These are phyloP conservation scores for Dipodomys stephensi DNA, from an alignment of 2,113 vertebrate species.

Conservation along the genomic window DNA sequence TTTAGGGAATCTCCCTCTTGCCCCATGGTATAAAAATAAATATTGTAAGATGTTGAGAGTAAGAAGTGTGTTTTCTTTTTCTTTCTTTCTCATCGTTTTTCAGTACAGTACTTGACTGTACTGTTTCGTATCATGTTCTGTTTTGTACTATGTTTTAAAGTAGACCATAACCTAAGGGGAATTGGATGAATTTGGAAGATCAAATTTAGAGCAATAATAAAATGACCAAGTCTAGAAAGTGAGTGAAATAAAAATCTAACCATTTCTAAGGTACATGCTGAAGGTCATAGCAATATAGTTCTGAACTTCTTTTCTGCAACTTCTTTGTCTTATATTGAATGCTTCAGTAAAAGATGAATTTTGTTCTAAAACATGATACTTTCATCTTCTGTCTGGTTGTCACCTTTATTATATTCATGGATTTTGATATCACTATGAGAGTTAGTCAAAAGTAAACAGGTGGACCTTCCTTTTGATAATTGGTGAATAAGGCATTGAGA, in stretches of 20 bases:
- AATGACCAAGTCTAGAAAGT: not conserved
- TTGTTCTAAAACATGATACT: not conserved
- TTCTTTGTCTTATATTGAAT: not conserved
- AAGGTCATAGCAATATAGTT: not conserved
- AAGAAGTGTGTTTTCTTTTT: not conserved
- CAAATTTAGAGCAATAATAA: slow-evolving; percentile 20
- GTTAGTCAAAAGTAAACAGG: not conserved
- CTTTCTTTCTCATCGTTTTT: not conserved
- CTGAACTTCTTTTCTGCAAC: not conserved
- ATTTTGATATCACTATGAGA: not conserved
- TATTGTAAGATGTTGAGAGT: not conserved
- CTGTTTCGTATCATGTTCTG: not conserved
- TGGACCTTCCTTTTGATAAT: not conserved
- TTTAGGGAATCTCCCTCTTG: not conserved
- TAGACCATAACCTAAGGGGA: not conserved
- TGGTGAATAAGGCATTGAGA: not conserved
- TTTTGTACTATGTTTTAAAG: not conserved
- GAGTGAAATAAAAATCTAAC: not conserved
- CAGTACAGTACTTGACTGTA: not conserved
- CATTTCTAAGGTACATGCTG: not conserved
- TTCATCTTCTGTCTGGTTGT: not conserved
- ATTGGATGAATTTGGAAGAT: not conserved
- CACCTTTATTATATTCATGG: not conserved
- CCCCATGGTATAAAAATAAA: no score
- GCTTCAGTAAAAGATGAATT: not conserved